Conservation (phyloP, 2,888 invertebrate species). For the Rhamnusium bicolor region DNA sequence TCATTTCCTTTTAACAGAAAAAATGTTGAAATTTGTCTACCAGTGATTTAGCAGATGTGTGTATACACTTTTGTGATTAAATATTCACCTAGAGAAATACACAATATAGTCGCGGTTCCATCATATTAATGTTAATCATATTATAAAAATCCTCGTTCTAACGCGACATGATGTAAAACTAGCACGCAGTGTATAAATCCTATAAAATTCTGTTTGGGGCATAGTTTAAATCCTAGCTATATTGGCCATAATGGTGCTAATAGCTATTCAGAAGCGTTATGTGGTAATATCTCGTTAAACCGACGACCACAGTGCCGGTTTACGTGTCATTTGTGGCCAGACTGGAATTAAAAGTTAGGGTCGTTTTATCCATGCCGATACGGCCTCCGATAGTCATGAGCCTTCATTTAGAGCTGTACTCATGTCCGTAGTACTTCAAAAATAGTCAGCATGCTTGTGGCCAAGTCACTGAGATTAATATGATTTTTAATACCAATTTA, state of each 20-base stretch:
- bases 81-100: neutral
- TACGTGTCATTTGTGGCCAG: constrained; percentile 70
- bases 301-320: constrained; percentile 67
- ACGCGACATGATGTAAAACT: constrained; percentile 8
- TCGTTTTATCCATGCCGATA: constrained; percentile 62
- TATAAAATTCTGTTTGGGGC: constrained; percentile 48
- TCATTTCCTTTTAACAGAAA: too few species aligned
- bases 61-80: too few species aligned
- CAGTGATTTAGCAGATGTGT: too few species aligned
- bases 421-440: neutral
- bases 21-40: too few species aligned
- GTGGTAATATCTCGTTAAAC: constrained; percentile 70
- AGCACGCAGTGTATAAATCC: constrained; percentile 49
- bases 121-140: neutral
- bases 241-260: constrained; percentile 69
- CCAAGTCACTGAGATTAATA: neutral
- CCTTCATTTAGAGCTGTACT: constrained; percentile 24
- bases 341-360: constrained; percentile 69
- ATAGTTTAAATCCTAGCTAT: constrained; percentile 59
- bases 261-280: constrained; percentile 69
- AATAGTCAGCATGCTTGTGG: neutral
- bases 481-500: neutral
- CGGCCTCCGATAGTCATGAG: constrained; percentile 17
- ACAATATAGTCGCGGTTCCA: neutral
- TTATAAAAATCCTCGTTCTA: constrained; percentile 9